These are phyloP conservation scores for Chondrilla cf. caribensis DNA, from an alignment of 37 sponge, comb jelly and placozoan species.

Conservation along the genomic window DNA sequence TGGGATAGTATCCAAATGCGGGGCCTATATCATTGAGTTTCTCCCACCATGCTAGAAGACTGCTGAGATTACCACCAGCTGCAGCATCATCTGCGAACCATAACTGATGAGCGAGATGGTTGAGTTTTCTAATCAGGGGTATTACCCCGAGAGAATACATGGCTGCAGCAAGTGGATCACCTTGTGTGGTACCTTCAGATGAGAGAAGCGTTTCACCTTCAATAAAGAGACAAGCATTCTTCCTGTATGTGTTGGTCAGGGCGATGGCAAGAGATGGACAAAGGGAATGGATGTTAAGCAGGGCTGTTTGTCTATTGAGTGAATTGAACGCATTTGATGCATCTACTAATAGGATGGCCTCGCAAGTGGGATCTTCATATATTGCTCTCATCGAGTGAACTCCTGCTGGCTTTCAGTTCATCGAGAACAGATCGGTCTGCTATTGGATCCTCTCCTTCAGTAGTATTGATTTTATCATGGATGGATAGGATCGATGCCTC, in stretches of 20 bases:
- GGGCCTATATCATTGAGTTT: constrained; percentile 18
- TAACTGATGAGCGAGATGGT: not conserved
- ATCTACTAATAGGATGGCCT: constrained; percentile 8
- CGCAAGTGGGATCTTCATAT: not conserved
- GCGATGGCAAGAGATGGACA: constrained; percentile 20
- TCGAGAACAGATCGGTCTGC: not conserved
- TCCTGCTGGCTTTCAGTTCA: not conserved
- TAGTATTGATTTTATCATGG: not conserved
- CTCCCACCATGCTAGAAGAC: constrained; percentile 7
- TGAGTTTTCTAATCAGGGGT: not conserved
- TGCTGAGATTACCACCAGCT: not conserved
- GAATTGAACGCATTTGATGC: constrained; percentile 23
- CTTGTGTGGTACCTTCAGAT: constrained; percentile 10
- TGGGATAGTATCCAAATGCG: constrained; percentile 21
- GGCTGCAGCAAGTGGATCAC: constrained; percentile 7
- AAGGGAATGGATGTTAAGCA: not conserved
- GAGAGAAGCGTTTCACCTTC: constrained; percentile 12
- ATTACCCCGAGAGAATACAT: not conserved
- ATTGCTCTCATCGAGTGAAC: constrained; percentile 4
- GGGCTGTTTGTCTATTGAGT: constrained; percentile 1
- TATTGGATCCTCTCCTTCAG: not conserved
- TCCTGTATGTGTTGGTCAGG: not conserved
- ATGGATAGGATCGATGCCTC: constrained; percentile 12
- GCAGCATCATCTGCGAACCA: constrained; percentile 26
- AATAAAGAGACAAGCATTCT: not conserved